Evolutionary conservation across 2,888 invertebrate species (phyloP).

Genomic region (Pemphredon lugubris): DNA sequence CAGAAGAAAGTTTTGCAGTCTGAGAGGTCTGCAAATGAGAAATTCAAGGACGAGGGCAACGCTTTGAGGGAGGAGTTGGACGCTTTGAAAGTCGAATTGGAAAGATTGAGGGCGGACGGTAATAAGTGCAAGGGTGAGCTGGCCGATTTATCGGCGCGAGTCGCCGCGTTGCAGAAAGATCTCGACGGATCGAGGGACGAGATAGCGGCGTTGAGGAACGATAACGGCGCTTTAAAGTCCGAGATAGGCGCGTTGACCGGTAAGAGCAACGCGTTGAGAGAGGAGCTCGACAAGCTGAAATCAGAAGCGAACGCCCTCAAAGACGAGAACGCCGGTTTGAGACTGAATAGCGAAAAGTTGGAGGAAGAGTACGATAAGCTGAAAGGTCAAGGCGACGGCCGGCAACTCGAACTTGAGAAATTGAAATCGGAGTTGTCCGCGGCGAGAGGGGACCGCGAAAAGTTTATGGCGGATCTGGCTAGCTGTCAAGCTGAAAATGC

Average conservation of each 20-base stretch:
- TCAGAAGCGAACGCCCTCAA: constrained; percentile 33
- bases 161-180: constrained; percentile 50
- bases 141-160: constrained; percentile 8
- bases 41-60: constrained; percentile 42
- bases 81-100: constrained; percentile 54
- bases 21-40: constrained; percentile 48
- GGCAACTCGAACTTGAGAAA: constrained; percentile 42
- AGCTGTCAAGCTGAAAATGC: constrained; percentile 47
- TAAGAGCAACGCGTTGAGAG: constrained; percentile 54
- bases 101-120: constrained; percentile 50
- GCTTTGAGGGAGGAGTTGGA: constrained; percentile 56
- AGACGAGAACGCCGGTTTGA: constrained; percentile 42
- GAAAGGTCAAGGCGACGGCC: constrained; percentile 40
- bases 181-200: constrained; percentile 57
- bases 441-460: constrained; percentile 33
- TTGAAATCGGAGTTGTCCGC: constrained; percentile 37
- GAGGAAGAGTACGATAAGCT: constrained; percentile 24
- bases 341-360: constrained; percentile 26
- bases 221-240: constrained; percentile 39
- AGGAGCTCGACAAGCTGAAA: constrained; percentile 39
- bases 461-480: constrained; percentile 53
- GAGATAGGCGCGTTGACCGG: constrained; percentile 40
- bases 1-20: constrained; percentile 19
- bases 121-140: constrained; percentile 33
- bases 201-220: constrained; percentile 25